These are phyloP conservation scores for Euphydryas editha DNA, from an alignment of 2,888 invertebrate genomes.

Conservation along the genomic window DNA sequence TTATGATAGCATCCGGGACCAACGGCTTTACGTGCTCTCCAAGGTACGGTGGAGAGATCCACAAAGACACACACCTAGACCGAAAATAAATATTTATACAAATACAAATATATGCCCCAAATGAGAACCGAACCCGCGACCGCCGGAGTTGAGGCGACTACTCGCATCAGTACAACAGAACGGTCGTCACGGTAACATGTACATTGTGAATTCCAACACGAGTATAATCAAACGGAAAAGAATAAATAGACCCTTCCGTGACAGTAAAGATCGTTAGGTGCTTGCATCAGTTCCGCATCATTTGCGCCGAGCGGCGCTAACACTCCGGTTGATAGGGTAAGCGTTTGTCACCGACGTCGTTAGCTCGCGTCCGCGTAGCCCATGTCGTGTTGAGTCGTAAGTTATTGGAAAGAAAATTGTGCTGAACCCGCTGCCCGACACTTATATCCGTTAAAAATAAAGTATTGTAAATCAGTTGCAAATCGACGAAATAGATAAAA, in stretches of 20 bases:
- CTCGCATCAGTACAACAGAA: too few relatives aligned
- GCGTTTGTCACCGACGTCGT: slow-evolving; percentile 46
- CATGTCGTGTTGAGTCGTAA: slow-evolving; percentile 47
- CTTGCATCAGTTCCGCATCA: slow-evolving; percentile 68
- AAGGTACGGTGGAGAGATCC: too few relatives aligned
- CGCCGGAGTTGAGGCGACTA: too few relatives aligned
- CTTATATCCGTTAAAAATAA: slow-evolving; percentile 48
- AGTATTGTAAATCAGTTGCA: neutral
- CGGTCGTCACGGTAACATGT: neutral
- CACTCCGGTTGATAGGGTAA: slow-evolving; percentile 52
- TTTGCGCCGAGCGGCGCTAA: slow-evolving; percentile 51
- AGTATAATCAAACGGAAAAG: slow-evolving; percentile 41
- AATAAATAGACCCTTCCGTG: slow-evolving; percentile 58
- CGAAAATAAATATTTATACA: too few relatives aligned
- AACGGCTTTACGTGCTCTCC: too few relatives aligned
- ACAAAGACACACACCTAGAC: too few relatives aligned
- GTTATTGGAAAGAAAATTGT: slow-evolving; percentile 65
- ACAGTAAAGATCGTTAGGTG: slow-evolving; percentile 67
- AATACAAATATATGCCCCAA: too few relatives aligned
- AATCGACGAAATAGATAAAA: neutral
- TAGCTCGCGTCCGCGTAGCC: slow-evolving; percentile 43
- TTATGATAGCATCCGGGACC: too few relatives aligned
- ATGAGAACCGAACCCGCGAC: too few relatives aligned
- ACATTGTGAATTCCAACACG: slow-evolving; percentile 10
- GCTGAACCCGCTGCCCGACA: slow-evolving; percentile 52